Evolutionary conservation across 2,113 vertebrate genomes (phyloP), one percentile per base, ranked within the genome.

Genomic region (Bujurquina vittata): DNA sequence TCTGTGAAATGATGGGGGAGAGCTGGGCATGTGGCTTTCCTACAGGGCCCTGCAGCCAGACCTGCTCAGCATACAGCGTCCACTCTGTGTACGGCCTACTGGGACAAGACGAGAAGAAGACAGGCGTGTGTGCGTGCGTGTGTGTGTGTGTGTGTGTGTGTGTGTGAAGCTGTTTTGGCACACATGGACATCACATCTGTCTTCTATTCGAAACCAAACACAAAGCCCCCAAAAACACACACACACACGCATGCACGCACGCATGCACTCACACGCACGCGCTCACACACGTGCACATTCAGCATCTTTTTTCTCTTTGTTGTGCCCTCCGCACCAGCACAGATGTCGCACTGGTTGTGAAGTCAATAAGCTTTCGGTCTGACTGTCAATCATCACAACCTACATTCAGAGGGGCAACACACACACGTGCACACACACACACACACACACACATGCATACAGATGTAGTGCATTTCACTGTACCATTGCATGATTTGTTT

Each of bases 271-370:
- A 79, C 76, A 81, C 79, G 75, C 78, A 77, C 52, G 0, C 79
- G 67, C 75, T 83, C 72, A 77, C 87, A 79, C 59, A 74, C 54
- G 75, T 84, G 80, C 29, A 85, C 43, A 61, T 63, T 78, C 62
- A 84, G 81, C 76, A 40, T 60, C 79, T 59, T 62, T 59, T 22
- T 40, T 67, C 80, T 88, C 31, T 31, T 83, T 92, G 67, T 88
- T 72, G 69, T 75, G 37, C 74, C 62, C 76, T 79, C 75, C 40
- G 78, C 83, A 79, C n/a, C 81, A 17, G 75, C 84, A 61, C 88
- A 91, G 89, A 91, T 91, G 89, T 84, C 79, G n/a, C 12, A 85
- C 84, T 63, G 77, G 85, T 83, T 83, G 79, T 76, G 60, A 55
- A 26, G 76, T 77, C 83, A 87, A 31, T 4, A 77, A 81, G 62